phyloP scores from a whole-genome alignment of 2,888 invertebrate genomes.

The Cheilosia variabilis region DNA sequence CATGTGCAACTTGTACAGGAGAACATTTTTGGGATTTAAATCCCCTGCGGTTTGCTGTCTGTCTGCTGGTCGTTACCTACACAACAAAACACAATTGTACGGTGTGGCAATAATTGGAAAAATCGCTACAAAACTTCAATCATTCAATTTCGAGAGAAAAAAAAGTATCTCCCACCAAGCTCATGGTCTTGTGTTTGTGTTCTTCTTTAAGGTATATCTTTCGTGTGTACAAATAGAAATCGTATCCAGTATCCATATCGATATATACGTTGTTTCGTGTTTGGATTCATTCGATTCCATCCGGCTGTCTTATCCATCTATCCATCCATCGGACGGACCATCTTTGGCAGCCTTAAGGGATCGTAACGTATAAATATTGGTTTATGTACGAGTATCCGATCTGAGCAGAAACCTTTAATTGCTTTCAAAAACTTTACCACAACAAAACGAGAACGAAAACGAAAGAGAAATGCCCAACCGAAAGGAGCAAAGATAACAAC shows the following conservation, averaged over 20 bases:
- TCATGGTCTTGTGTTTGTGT: conserved; percentile 11
- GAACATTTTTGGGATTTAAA: conserved; percentile 49
- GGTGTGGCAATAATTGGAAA: conserved; percentile 61
- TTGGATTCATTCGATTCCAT: conserved; percentile 40
- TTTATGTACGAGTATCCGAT: conserved; percentile 60
- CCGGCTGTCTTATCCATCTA: not conserved
- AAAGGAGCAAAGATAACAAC: conserved; percentile 44
- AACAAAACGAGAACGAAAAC: conserved; percentile 22
- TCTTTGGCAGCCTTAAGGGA: conserved; percentile 64
- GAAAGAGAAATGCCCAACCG: conserved; percentile 25
- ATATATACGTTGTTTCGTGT: conserved; percentile 42
- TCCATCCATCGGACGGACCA: conserved; percentile 27
- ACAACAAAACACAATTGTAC: conserved; percentile 20
- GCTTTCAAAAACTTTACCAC: conserved; percentile 60
- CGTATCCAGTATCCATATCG: conserved; percentile 30
- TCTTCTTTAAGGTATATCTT: conserved; percentile 21
- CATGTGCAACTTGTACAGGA: conserved; percentile 38
- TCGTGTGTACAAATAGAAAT: conserved; percentile 20
- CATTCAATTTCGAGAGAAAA: conserved; percentile 48
- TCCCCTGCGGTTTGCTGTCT: conserved; percentile 47
- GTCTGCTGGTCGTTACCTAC: conserved; percentile 14
- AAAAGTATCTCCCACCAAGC: conserved; percentile 17
- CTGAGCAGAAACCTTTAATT: conserved; percentile 72
- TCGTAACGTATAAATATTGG: conserved; percentile 69
- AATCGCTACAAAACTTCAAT: conserved; percentile 67